Base-by-base conservation (phyloP, 1,140 invertebrate genomes). In the Hyposmocoma kahamanoa region DNA sequence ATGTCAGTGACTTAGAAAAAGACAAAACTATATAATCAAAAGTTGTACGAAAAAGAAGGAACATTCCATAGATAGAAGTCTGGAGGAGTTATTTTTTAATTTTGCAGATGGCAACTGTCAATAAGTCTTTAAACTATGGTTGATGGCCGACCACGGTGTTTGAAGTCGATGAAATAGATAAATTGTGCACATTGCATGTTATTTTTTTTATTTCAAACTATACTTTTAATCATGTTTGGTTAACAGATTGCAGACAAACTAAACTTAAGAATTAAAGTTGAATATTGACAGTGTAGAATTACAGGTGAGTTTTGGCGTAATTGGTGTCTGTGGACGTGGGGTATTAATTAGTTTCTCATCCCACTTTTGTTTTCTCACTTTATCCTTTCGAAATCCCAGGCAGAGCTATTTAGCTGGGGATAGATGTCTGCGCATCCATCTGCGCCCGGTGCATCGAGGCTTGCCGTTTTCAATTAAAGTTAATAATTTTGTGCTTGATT, bases 81-180 rank as follows among this genome's bases (percentile, higher is more conserved):
- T n/a, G n/a, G n/a, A n/a, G n/a, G n/a, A n/a, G n/a, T n/a, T n/a
- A n/a, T n/a, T n/a, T n/a, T n/a, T n/a, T n/a, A n/a, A n/a, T n/a
- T n/a, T n/a, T n/a, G n/a, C n/a, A n/a, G n/a, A n/a, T n/a, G n/a
- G n/a, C n/a, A n/a, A n/a, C n/a, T n/a, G n/a, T n/a, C n/a, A n/a
- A n/a, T n/a, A n/a, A n/a, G n/a, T n/a, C n/a, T 52, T 50, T 61
- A 44, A 49, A 51, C 60, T 70, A 69, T 80, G 76, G 62, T 66
- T 59, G 62, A 72, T 73, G 67, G 70, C 71, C 62, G 64, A 77
- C 68, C 71, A 78, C 66, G 61, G 66, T 72, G 71, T 70, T 76
- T 71, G 71, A 70, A 63, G 64, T 69, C 50, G 48, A 66, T 56
- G 60, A 63, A 69, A 56, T 69, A 67, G 56, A 63, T 67, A 61